A percentile compares a stretch with the other conserved stretches of the same genome.
phyloP scores from a whole-genome alignment of 2,888 invertebrate genomes.

The Scaptomyza parva region DNA sequence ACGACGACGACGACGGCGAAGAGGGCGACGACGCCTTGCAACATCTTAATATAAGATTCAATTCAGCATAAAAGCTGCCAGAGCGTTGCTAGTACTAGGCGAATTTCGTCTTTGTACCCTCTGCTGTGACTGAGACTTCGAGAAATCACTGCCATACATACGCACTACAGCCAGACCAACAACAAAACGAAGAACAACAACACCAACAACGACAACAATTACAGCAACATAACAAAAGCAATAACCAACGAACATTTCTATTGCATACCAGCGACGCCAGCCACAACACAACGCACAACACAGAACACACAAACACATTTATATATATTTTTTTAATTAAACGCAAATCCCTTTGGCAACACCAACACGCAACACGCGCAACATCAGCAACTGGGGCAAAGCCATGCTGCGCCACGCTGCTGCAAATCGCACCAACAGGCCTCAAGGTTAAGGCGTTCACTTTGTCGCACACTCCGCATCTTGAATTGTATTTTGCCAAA shows the following conservation, averaged over 20 bases:
- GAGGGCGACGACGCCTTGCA: constrained; percentile 60
- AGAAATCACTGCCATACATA: constrained; percentile 54
- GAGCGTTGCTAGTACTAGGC: constrained; percentile 26
- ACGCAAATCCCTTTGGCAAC: constrained; percentile 75
- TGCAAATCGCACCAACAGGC: constrained; percentile 44
- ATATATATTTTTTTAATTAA: constrained; percentile 77
- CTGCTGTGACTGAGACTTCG: constrained; percentile 41
- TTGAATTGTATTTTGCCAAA: constrained; percentile 9
- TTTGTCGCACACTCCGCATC: constrained; percentile 19
- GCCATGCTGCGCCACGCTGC: constrained; percentile 19
- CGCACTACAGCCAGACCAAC: constrained; percentile 50
- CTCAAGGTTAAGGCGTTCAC: constrained; percentile 68
- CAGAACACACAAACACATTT: constrained; percentile 41
- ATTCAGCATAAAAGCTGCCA: constrained; percentile 61
- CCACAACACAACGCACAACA: constrained; percentile 46
- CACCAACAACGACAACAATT: constrained; percentile 11
- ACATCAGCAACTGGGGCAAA: constrained; percentile 31
- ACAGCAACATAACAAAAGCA: constrained; percentile 59
- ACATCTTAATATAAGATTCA: constrained; percentile 78
- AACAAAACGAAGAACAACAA: constrained; percentile 36
- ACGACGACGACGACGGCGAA: constrained; percentile 44
- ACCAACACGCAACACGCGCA: constrained; percentile 60
- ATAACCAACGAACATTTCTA: constrained; percentile 73
- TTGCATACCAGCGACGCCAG: constrained; percentile 67
- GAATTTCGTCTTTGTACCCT: constrained; percentile 52